Evolutionary conservation across 2,888 invertebrate species (phyloP), one percentile per base, ranked within the genome.

Genomic region (Microctonus aethiopoides): DNA sequence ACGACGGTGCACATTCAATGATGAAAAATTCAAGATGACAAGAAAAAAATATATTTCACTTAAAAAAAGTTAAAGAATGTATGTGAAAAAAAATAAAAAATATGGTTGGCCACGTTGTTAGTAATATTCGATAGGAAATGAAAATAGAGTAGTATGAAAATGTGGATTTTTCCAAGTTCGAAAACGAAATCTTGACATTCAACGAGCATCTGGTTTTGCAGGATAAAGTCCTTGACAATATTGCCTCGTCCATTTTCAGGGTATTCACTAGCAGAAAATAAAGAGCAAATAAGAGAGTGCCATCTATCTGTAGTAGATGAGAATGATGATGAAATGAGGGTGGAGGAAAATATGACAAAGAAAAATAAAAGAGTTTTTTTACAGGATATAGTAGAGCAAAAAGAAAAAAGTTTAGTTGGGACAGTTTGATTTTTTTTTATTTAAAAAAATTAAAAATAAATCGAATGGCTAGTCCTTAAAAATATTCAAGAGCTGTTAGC

Each of bases 161-260:
- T 22, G 59, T 22, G 2, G 32, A 34, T 32, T 65, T 56, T n/a
- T 36, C 29, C 11, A 24, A 22, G 52, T 54, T 36, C 24, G 59
- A 46, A 65, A 64, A 69, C 34, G 64, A 29, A 39, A 60, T 65
- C 54, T 70, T 65, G 65, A 62, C 69, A 70, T 54, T 16, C 67
- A 11, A 32, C 6, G 32, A 41, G 68, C 54, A 65, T 52, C 69
- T 70, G 69, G n/a, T n/a, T n/a, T n/a, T 57, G 52, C 52, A 51
- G 60, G 61, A 57, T 68, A 64, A 57, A 34, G 34, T 46, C 68
- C 51, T 63, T 26, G 59, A 59, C 59, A 64, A 69, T 51, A 64
- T 59, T 59, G 59, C 64, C 64, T 59, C 64, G 64, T 69, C 59
- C 69, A 69, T 69, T 54, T 60, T n/a, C 59, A 32, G 26, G 59